Evolutionary conservation across 2,888 invertebrate species (phyloP).

Genomic region (Sarcophaga carnaria): DNA sequence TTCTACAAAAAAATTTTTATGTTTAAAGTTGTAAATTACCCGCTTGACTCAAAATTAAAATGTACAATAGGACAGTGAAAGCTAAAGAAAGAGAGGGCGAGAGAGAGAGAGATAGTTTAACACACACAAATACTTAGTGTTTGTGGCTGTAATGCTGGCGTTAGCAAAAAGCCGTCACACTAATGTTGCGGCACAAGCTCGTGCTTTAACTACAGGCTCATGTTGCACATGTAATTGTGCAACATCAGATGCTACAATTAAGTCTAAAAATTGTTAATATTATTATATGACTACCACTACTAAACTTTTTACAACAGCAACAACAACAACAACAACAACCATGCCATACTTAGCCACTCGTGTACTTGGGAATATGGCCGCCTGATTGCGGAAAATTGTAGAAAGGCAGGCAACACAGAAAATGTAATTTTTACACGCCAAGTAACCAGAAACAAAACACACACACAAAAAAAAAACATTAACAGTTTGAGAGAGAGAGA

Average conservation of each 20-base stretch:
- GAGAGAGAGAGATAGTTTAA: not conserved
- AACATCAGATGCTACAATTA: constrained; percentile 56
- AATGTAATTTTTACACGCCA: not conserved
- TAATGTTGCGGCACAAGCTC: not conserved
- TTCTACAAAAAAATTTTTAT: constrained; percentile 33
- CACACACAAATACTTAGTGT: constrained; percentile 20
- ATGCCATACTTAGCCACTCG: too few species aligned
- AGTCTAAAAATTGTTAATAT: constrained; percentile 50
- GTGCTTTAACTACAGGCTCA: not conserved
- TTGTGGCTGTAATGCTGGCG: constrained; percentile 39
- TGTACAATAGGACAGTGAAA: constrained; percentile 29
- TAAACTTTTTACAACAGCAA: not conserved
- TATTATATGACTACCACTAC: constrained; percentile 31
- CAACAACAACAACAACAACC: not conserved
- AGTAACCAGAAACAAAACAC: not conserved
- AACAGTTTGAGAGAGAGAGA: too few species aligned
- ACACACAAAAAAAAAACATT: not conserved
- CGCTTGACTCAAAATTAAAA: constrained; percentile 68
- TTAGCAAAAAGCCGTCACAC: not conserved
- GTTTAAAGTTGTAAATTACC: constrained; percentile 68
- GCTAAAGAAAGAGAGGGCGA: not conserved
- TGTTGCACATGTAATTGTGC: constrained; percentile 34
- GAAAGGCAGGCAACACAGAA: not conserved
- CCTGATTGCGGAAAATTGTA: not conserved
- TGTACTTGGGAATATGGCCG: too few species aligned